phyloP scores from a whole-genome alignment of 2,888 invertebrate genomes.

The Sarcophaga subvicina region DNA sequence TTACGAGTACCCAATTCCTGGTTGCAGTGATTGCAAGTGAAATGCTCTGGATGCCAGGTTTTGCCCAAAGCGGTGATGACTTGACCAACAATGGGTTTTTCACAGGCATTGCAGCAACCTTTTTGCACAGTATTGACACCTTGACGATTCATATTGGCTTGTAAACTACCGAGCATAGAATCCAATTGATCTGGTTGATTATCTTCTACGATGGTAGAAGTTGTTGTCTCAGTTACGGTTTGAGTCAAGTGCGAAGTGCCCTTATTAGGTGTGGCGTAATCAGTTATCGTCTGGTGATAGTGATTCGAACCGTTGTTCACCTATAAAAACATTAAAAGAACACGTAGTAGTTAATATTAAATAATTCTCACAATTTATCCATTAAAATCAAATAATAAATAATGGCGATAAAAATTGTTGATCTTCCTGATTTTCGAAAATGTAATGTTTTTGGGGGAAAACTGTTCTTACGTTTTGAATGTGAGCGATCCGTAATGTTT shows the following conservation, averaged over 20 bases:
- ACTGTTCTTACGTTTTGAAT: conserved; percentile 70
- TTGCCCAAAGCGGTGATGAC: conserved; percentile 95
- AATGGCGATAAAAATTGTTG: too few species aligned
- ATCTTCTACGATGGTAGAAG: conserved; percentile 78
- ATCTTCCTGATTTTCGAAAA: too few species aligned
- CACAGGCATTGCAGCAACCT: conserved; percentile 99
- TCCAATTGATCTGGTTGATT: conserved; percentile 82
- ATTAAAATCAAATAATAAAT: not conserved
- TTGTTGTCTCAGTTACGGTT: conserved; percentile 79
- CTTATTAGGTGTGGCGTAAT: conserved; percentile 88
- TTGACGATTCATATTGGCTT: conserved; percentile 99
- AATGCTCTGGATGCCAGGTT: conserved; percentile 99
- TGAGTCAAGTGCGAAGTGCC: conserved; percentile 82
- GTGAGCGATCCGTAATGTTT: conserved; percentile 75
- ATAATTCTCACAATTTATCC: not conserved
- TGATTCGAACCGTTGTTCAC: conserved; percentile 84
- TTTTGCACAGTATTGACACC: conserved; percentile 99
- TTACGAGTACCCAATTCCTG: conserved; percentile 98
- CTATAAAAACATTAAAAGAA: conserved; percentile 79
- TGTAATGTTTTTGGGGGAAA: too few species aligned
- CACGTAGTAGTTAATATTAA: conserved; percentile 5
- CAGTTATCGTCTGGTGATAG: conserved; percentile 86
- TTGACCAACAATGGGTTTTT: conserved; percentile 99
- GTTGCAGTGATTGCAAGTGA: conserved; percentile 98
- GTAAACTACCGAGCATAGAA: conserved; percentile 85